These are phyloP conservation scores for Hycleus cichorii DNA, from an alignment of 1,140 invertebrate species.

Conservation along the genomic window DNA sequence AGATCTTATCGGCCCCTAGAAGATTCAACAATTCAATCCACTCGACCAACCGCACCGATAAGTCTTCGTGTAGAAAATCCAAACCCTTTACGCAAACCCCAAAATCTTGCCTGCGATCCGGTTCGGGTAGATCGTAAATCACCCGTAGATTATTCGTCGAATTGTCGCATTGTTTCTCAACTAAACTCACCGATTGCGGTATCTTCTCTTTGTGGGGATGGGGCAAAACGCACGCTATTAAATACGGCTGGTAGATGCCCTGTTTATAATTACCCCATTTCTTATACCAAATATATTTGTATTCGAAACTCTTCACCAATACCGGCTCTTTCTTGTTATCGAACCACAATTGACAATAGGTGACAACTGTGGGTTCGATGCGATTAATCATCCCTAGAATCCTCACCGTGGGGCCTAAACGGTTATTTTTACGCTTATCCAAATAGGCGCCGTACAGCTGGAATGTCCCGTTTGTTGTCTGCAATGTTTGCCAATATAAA, in stretches of 20 bases:
- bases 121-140: slow-evolving; percentile 60
- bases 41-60: slow-evolving; percentile 84
- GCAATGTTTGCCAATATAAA: slow-evolving; percentile 80
- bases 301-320: slow-evolving; percentile 74
- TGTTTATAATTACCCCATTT: slow-evolving; percentile 94
- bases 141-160: slow-evolving; percentile 82
- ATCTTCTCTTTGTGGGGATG: slow-evolving; percentile 62
- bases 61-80: slow-evolving; percentile 85
- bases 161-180: slow-evolving; percentile 75
- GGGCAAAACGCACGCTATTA: slow-evolving; percentile 81
- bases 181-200: slow-evolving; percentile 75
- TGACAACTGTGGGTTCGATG: slow-evolving; percentile 73
- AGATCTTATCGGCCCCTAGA: slow-evolving; percentile 87
- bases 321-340: slow-evolving; percentile 69
- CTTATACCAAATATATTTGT: slow-evolving; percentile 90
- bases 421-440: slow-evolving; percentile 68
- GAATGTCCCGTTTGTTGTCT: slow-evolving; percentile 75
- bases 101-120: slow-evolving; percentile 67
- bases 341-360: slow-evolving; percentile 87
- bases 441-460: slow-evolving; percentile 86
- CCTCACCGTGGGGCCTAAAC: slow-evolving; percentile 70
- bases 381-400: slow-evolving; percentile 87
- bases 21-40: slow-evolving; percentile 86
- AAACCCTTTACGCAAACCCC: slow-evolving; percentile 92
- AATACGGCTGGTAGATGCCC: slow-evolving; percentile 83